Evolutionary conservation across 1,140 invertebrate genomes (phyloP), one percentile per base, ranked within the genome.

Genomic region (Pachyrhynchus sulphureomaculatus): DNA sequence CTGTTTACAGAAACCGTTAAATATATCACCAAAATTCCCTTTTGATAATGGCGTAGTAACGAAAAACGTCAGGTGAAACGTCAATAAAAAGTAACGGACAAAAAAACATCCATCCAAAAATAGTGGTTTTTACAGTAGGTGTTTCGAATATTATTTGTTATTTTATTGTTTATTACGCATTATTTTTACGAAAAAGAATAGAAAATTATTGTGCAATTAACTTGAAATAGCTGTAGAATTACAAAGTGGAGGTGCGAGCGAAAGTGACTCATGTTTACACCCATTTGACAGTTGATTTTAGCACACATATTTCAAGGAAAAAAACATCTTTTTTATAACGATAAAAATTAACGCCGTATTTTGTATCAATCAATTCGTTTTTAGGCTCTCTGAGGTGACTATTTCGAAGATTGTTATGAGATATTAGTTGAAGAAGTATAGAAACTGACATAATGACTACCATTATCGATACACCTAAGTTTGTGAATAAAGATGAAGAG

Each of bases 401-500:
- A 17, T 18, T 10, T 42, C 4, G 4, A 42, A 17, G 4, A 15
- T 17, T 42, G 39, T 42, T 32, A 64, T 58, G 61, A 23, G 21
- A 57, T 23, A 58, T 51, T 64, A 26, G 20, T 48, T 44, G 51
- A 45, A 51, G 41, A 55, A 24, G 26, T 52, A 44, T 57, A 37
- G 48, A 33, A 45, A 32, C 21, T 32, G 36, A 15, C 29, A 67
- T 64, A 51, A 72, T 72, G 69, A 68, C 64, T 66, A 57, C 36
- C n/a, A 61, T n/a, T 34, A 52, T 61, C 37, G 77, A 81, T 52
- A 68, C 75, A 18, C 79, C 80, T 4, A 70, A 77, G 12, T 83
- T 83, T 68, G 45, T 62, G 26, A 74, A 70, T 47, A 80, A 81
- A 52, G 84, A 86, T 58, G 84, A 86, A 52, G 85, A 86, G 77